Conservation (phyloP, 30 jellyfish, hydroid and myxozoan genomes). For the Haliclystus octoradiatus region DNA sequence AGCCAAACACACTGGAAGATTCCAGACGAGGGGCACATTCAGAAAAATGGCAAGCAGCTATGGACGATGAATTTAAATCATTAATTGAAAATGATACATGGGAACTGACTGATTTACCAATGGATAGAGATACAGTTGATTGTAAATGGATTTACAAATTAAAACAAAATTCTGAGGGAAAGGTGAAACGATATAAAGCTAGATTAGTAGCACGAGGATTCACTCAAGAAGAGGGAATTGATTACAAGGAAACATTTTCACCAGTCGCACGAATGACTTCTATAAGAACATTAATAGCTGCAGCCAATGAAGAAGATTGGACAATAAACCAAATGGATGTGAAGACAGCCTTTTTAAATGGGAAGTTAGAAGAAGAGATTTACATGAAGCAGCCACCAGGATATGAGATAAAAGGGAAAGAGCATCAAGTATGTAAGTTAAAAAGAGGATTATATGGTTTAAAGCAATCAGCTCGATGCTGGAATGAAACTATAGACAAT, state of each 20-base stretch:
- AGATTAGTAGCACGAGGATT: constrained; percentile 1
- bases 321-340: constrained; percentile 42
- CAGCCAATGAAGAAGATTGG: constrained; percentile 13
- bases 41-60: background rate
- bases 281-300: background rate
- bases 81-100: background rate
- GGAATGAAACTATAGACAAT: constrained; percentile 35
- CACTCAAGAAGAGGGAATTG: background rate
- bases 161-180: background rate
- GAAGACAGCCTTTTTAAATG: too few species aligned
- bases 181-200: background rate
- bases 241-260: background rate
- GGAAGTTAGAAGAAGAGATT: constrained; percentile 33
- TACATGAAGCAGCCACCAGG: constrained; percentile 50
- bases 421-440: constrained; percentile 37
- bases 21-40: background rate
- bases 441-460: constrained; percentile 36
- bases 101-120: background rate
- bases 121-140: background rate
- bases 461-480: constrained; percentile 49
- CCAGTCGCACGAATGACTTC: background rate
- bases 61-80: background rate
- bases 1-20: too few species aligned
- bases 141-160: constrained; percentile 2
- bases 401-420: constrained; percentile 17